A percentile compares a stretch with the other conserved stretches of the same genome.
These are phyloP conservation scores for Cetoscarus ocellatus DNA, from an alignment of 2,797 vertebrate species.

Conservation along the genomic window DNA sequence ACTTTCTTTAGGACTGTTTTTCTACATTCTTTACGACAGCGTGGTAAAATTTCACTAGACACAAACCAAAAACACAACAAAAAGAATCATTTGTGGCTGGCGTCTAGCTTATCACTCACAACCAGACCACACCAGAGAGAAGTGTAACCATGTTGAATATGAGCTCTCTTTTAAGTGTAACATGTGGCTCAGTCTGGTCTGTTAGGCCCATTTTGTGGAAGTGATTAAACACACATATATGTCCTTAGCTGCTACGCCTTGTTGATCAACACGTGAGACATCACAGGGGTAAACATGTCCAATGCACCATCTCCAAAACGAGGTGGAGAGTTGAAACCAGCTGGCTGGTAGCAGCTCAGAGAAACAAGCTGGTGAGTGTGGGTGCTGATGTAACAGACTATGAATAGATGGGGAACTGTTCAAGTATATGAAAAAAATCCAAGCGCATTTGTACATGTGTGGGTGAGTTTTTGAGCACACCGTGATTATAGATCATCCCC, in stretches of 20 bases:
- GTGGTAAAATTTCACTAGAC: constrained; percentile 5
- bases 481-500: constrained; percentile 12
- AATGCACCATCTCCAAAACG: constrained; percentile 61
- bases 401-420: constrained; percentile 64
- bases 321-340: constrained; percentile 61
- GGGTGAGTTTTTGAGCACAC: constrained; percentile 19
- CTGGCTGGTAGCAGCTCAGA: constrained; percentile 52
- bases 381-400: constrained; percentile 61
- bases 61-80: not conserved
- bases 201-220: constrained; percentile 32
- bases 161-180: constrained; percentile 30
- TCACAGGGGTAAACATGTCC: constrained; percentile 49
- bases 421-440: constrained; percentile 17
- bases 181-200: constrained; percentile 32
- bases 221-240: constrained; percentile 31
- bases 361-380: constrained; percentile 61
- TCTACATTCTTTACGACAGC: not conserved
- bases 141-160: constrained; percentile 25
- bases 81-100: constrained; percentile 3
- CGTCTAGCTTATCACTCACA: constrained; percentile 34
- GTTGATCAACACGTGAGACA: constrained; percentile 44
- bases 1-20: not conserved
- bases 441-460: constrained; percentile 14
- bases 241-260: constrained; percentile 37
- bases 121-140: constrained; percentile 49